A percentile compares a stretch with the other conserved stretches of the same genome.
Conservation (phyloP, 2,888 invertebrate genomes). For the Entomobrya proxima region DNA sequence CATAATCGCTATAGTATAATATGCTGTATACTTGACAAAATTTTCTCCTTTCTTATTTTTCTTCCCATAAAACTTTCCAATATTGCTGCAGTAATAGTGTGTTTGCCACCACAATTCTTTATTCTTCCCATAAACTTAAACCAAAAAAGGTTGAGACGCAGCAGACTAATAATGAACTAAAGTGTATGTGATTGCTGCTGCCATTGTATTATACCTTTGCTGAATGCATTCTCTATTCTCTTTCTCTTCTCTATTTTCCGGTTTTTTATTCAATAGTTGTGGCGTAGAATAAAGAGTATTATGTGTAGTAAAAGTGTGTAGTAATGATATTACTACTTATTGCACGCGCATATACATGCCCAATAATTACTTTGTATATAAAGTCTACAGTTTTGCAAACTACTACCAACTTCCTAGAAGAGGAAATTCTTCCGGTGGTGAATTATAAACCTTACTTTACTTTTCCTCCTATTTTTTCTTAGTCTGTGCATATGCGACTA, state of each 20-base stretch:
- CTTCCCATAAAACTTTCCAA: not conserved
- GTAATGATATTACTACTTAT: not conserved
- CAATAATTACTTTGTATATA: not conserved
- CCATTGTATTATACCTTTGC: not conserved
- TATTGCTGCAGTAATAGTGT: not conserved
- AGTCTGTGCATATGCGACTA: constrained; percentile 45
- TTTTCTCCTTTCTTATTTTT: not conserved
- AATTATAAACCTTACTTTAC: not conserved
- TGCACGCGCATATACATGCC: not conserved
- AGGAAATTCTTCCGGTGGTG: not conserved
- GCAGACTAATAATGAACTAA: not conserved
- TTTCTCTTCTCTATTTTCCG: not conserved
- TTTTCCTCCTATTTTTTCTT: not conserved
- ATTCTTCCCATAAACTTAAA: not conserved
- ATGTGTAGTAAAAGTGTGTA: no score
- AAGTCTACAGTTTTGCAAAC: not conserved
- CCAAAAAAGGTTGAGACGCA: not conserved
- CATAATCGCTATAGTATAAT: not conserved
- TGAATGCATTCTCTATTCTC: not conserved
- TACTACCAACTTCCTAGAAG: not conserved
- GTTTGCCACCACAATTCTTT: not conserved
- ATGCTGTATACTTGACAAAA: no score
- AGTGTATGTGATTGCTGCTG: not conserved
- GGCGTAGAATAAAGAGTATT: not conserved
- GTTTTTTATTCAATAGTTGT: constrained; percentile 16